phyloP scores from a whole-genome alignment of 92 coral and sea anemone genomes.

The Epizoanthus illoricatus region DNA sequence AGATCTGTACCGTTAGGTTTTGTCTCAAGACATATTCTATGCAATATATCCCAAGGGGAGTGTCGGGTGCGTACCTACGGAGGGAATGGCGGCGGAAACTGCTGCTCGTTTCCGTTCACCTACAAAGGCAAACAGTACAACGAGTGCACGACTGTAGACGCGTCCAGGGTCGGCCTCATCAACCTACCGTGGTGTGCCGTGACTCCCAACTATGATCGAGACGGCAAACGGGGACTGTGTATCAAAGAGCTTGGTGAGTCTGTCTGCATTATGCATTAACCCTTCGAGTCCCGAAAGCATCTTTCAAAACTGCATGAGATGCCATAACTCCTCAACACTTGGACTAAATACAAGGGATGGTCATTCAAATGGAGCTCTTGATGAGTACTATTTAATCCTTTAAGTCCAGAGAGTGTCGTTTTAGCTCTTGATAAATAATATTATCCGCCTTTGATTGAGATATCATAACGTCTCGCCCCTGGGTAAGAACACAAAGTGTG shows the following conservation, averaged over 20 bases:
- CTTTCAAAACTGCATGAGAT: not conserved
- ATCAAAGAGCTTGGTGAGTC: slow-evolving; percentile 62
- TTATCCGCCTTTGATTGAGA: too few relatives aligned
- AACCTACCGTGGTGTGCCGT: slow-evolving; percentile 80
- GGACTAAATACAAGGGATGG: too few relatives aligned
- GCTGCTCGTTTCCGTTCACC: slow-evolving; percentile 81
- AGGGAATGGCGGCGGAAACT: slow-evolving; percentile 80
- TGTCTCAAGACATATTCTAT: too few relatives aligned
- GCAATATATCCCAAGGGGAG: slow-evolving; percentile 44
- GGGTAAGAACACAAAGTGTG: too few relatives aligned
- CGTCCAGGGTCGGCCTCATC: slow-evolving; percentile 25
- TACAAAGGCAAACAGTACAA: slow-evolving; percentile 67
- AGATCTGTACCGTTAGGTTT: too few relatives aligned
- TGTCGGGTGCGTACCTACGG: slow-evolving; percentile 83
- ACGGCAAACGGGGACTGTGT: slow-evolving; percentile 75
- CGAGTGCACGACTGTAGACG: slow-evolving; percentile 57
- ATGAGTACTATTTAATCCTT: too few relatives aligned
- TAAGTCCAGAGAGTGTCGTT: too few relatives aligned
- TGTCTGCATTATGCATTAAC: not conserved
- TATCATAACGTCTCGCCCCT: too few relatives aligned
- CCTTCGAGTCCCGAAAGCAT: not conserved
- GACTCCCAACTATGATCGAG: slow-evolving; percentile 70
- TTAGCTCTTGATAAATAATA: too few relatives aligned
- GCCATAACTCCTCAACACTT: not conserved
- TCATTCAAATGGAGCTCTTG: too few relatives aligned